A percentile compares a stretch with the other conserved stretches of the same genome.
phyloP scores from a whole-genome alignment of 1,140 invertebrate genomes.

The Drosophila pseudoobscura region DNA sequence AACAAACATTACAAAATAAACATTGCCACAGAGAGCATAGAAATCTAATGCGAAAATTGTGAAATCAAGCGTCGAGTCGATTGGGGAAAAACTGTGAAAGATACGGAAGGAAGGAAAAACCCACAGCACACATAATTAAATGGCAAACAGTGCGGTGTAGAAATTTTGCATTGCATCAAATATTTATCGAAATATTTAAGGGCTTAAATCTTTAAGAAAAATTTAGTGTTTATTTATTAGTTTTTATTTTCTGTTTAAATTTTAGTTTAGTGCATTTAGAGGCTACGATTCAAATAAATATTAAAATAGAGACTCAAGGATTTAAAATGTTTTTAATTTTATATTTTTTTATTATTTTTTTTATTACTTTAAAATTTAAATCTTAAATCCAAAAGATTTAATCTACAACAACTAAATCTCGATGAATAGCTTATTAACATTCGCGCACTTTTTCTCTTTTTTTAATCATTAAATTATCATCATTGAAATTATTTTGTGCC shows the following conservation, averaged over 20 bases:
- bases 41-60: constrained; percentile 41
- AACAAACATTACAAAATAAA: constrained; percentile 64
- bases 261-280: constrained; percentile 26
- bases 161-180: constrained; percentile 9
- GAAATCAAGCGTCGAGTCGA: constrained; percentile 50
- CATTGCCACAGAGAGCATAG: constrained; percentile 17
- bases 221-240: too few species aligned
- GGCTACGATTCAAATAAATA: constrained; percentile 3
- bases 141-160: constrained; percentile 45
- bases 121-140: constrained; percentile 62
- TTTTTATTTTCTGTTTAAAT: background rate
- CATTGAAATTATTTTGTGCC: too few species aligned
- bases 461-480: too few species aligned
- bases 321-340: too few species aligned
- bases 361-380: too few species aligned
- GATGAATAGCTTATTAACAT: too few species aligned
- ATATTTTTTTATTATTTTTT: too few species aligned
- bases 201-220: constrained; percentile 1
- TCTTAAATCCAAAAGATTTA: too few species aligned
- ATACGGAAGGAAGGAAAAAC: background rate
- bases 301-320: background rate
- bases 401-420: too few species aligned
- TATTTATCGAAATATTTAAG: constrained; percentile 14
- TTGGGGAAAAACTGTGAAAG: constrained; percentile 60
- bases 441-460: too few species aligned